Base-by-base conservation (phyloP, 30 jellyfish, hydroid and myxozoan genomes). In the Aurelia aurita region DNA sequence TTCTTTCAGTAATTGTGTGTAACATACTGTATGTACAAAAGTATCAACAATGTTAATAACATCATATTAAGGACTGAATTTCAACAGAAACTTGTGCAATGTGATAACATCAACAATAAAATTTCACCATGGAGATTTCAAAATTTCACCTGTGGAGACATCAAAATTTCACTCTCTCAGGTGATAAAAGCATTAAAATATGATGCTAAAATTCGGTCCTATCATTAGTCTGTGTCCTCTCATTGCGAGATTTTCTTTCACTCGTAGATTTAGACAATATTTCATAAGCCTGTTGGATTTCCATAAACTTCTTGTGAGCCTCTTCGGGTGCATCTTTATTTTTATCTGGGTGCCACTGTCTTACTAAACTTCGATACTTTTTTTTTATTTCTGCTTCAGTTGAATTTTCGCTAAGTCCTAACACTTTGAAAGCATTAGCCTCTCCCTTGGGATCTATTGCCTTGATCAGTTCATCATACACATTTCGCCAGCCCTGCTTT, bases 371-470 rank as follows among this genome's bases (percentile, higher is more conserved):
- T 72, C 89, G 89, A 67, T 94, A 94, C 19, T 58, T 63, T 47
- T 72, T 85, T 72, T 89, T 87, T 1, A 94, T 94, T 66, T 94
- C 97, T 19, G 83, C 89, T 72, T 85, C 91, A 10, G 95, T 94
- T 47, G 97, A 95, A 73, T 82, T 66, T 75, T 88, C 97, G n/a
- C 84, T 34, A 58, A 94, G 44, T 22, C 89, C 96, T 12, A 94
- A 72, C 23, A 94, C 97, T 80, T 94, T 94, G 10, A 84, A 74
- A 8, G 99, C 97, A 79, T 94, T 88, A 21, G 99, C 90, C 59
- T 94, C 99, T 28, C 99, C 99, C 26, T 84, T 88, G 21, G 99
- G 97, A 79, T 94, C 99, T 25, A 94, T 71, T 10, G 99, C 97
- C 76, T 94, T 94, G 5, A 94, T 90, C 5, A 94, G 88, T 61